phyloP scores from a whole-genome alignment of 2,113 vertebrate genomes.

The Pycnonotus jocosus region DNA sequence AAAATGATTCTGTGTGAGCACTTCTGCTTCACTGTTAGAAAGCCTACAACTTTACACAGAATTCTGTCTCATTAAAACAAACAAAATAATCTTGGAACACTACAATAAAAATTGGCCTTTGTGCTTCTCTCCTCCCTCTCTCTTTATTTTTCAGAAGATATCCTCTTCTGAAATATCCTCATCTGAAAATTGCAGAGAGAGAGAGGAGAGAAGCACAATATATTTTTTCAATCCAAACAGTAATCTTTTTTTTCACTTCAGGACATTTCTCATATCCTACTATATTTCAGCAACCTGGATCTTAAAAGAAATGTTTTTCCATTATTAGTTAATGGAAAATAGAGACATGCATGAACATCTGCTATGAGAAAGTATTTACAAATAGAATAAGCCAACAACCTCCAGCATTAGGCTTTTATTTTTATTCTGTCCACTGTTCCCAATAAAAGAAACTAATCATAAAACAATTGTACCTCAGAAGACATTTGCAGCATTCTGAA shows the following conservation, averaged over 20 bases:
- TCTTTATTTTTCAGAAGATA: background rate
- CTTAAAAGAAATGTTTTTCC: background rate
- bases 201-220: background rate
- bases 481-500: background rate
- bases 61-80: background rate
- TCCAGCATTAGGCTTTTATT: background rate
- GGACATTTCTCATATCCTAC: background rate
- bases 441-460: background rate
- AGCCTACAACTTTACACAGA: background rate
- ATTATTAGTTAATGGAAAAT: background rate
- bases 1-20: background rate
- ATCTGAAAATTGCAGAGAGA: background rate
- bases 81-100: background rate
- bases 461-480: background rate
- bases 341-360: background rate
- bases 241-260: background rate
- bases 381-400: background rate
- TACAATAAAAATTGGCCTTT: background rate
- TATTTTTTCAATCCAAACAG: background rate
- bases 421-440: background rate
- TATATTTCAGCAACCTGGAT: background rate
- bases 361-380: background rate
- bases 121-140: background rate
- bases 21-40: background rate
- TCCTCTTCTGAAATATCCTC: background rate